Evolutionary conservation across 2,888 invertebrate species (phyloP), one percentile per base, ranked within the genome.

Genomic region (Parapristionchus giblindavisi): DNA sequence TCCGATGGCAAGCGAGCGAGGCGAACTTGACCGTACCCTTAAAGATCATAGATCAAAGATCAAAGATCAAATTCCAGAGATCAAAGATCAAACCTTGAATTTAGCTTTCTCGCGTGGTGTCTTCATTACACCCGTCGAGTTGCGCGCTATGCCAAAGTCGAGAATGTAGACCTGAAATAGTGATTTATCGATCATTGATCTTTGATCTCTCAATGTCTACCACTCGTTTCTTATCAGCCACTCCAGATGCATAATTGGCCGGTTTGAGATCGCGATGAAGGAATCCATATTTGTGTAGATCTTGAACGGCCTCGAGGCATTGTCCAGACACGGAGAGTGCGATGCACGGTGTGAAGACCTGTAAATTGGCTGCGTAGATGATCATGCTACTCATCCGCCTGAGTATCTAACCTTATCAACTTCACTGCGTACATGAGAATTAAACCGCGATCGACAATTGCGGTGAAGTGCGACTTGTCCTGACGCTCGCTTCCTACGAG

Each of bases 21-120:
- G 86, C 86, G 75, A 84, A 86, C 21, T 82, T 80, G 24, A 86
- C 81, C 1, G 85, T 86, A 34, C 86, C 86, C 77, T 85, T n/a
- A n/a, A n/a, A n/a, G n/a, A n/a, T n/a, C n/a, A n/a, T n/a, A n/a
- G n/a, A n/a, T n/a, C n/a, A n/a, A n/a, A n/a, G n/a, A n/a, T n/a
- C n/a, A n/a, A 17, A 6, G 54, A n/a, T n/a, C 54, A 54, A 54
- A 6, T 6, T 5, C 24, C 24, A 43, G 43, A 43, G 11, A 43
- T 32, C 3, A 4, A 5, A 43, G 63, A 27, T 2, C 68, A n/a
- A 14, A 84, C 83, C 71, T 84, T 84, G 77, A 85, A 81, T 38
- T 75, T 75, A 21, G 77, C 78, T 29, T 58, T 70, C 21, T 72
- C 75, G 27, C 83, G 68, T 24, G 83, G 81, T n/a, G 81, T 79